Percentiles rank a stretch among this genome's conserved stretches.
phyloP scores from a whole-genome alignment of 2,888 invertebrate species.

The Scaeva pyrastri region DNA sequence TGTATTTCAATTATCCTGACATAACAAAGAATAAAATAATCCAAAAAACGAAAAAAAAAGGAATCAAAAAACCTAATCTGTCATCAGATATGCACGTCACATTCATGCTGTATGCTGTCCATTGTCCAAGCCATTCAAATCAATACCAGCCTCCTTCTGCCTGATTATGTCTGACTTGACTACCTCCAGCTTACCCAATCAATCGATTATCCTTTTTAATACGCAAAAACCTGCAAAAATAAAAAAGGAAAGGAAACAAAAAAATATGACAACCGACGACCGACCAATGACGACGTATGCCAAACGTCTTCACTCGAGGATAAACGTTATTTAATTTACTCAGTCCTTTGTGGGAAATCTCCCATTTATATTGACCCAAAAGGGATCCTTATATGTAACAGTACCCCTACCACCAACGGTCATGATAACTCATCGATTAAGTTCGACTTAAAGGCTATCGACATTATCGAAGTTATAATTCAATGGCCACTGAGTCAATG shows the following conservation, averaged over 20 bases:
- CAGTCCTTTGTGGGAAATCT: constrained; percentile 19
- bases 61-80: constrained; percentile 33
- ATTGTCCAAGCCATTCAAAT: constrained; percentile 48
- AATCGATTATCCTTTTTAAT: constrained; percentile 66
- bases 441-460: constrained; percentile 21
- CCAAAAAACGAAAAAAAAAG: neutral
- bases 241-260: constrained; percentile 40
- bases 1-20: neutral
- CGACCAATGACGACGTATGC: constrained; percentile 61
- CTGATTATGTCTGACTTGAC: constrained; percentile 23
- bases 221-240: constrained; percentile 24
- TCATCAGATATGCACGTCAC: constrained; percentile 72
- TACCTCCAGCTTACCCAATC: constrained; percentile 41
- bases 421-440: constrained; percentile 62
- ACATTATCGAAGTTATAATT: constrained; percentile 39
- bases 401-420: neutral
- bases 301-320: constrained; percentile 73
- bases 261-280: constrained; percentile 22
- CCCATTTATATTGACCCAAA: constrained; percentile 45
- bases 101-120: constrained; percentile 22
- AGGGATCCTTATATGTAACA: constrained; percentile 33
- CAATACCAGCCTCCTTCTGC: constrained; percentile 34
- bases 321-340: constrained; percentile 75
- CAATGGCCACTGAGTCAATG: constrained; percentile 22
- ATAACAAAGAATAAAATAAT: neutral